phyloP scores from a whole-genome alignment of 2,888 invertebrate species.

The Hyposoter dolosus region DNA sequence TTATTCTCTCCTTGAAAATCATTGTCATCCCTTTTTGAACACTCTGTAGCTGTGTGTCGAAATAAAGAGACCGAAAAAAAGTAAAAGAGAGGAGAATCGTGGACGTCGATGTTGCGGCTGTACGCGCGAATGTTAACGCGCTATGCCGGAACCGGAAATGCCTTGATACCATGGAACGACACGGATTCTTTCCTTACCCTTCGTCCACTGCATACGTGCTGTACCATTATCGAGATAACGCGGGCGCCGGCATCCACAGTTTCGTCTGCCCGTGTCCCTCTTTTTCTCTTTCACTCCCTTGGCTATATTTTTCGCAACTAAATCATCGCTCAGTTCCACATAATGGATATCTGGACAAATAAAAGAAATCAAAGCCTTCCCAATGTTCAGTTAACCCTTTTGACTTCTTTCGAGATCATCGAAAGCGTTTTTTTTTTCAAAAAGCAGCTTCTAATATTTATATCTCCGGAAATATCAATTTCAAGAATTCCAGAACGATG shows the following conservation, averaged over 20 bases:
- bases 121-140: constrained; percentile 37
- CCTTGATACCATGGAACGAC: constrained; percentile 32
- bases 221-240: constrained; percentile 34
- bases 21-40: background rate
- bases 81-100: background rate
- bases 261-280: constrained; percentile 13
- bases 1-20: background rate
- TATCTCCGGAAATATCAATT: background rate
- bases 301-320: background rate
- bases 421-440: background rate
- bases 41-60: background rate
- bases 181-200: constrained; percentile 1
- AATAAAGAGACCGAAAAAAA: background rate
- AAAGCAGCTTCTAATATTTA: background rate
- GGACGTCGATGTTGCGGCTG: constrained; percentile 13
- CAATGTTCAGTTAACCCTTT: background rate
- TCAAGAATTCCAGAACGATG: background rate
- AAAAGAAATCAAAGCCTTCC: background rate
- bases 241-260: constrained; percentile 22
- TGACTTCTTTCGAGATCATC: background rate
- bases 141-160: constrained; percentile 49
- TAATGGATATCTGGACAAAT: background rate
- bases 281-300: background rate
- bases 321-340: background rate
- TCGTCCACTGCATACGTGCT: background rate